Conservation (phyloP, 1,140 invertebrate species). For the Cyclina sinensis region DNA sequence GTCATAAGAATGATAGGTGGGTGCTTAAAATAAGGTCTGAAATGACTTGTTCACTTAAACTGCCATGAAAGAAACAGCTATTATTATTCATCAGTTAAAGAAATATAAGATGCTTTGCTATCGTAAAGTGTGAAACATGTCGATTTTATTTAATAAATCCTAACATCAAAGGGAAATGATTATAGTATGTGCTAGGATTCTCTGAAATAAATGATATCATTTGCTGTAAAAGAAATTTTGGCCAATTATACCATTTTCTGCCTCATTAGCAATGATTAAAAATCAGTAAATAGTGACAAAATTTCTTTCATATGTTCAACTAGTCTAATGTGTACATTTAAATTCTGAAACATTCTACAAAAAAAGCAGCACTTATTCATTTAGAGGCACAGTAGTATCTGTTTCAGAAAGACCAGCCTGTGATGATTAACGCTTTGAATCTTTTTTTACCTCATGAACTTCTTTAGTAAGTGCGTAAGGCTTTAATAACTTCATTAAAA, state of each 20-base stretch:
- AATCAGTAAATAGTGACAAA: conserved; percentile 29
- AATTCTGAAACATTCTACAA: conserved; percentile 49
- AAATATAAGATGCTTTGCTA: no score
- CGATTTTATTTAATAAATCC: no score
- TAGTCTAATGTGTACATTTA: conserved; percentile 3
- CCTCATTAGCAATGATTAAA: conserved; percentile 10
- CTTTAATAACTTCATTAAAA: background rate
- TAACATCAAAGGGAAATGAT: background rate
- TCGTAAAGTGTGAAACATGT: no score
- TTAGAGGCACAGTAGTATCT: conserved; percentile 11
- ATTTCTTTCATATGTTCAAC: background rate
- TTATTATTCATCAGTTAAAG: no score
- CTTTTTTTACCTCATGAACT: background rate
- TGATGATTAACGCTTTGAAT: conserved; percentile 15
- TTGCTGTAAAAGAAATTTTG: background rate
- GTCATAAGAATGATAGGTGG: no score
- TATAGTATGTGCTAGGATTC: background rate
- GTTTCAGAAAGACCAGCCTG: background rate
- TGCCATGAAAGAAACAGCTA: no score
- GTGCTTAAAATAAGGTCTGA: no score
- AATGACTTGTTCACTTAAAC: no score
- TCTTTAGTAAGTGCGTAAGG: conserved; percentile 1
- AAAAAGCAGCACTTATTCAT: background rate
- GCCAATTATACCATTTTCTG: conserved; percentile 34
- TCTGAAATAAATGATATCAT: background rate